Base-by-base conservation (phyloP, 2,797 vertebrate species). In the Amniataba percoides region DNA sequence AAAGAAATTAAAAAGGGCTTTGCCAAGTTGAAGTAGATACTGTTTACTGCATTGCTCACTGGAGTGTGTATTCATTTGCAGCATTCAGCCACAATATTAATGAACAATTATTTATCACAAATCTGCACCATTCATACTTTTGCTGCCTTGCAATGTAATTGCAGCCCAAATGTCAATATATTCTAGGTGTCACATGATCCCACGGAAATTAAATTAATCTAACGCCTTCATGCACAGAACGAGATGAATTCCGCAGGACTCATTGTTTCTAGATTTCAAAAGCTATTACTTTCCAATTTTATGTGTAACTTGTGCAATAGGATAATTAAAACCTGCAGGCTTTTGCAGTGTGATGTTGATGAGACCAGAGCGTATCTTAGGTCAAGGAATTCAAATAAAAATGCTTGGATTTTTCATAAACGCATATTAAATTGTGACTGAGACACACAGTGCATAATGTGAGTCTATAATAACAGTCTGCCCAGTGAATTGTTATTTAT, bases 91-190 rank as follows among this genome's bases (percentile, higher is more conserved):
- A 93, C 84, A 90, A 93, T 94, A 95, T 96, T 96, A 97, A 97
- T 95, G 93, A 96, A 95, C 94, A 96, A 96, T 96, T 97, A 96
- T 96, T 97, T 96, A 96, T 96, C 93, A 94, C 94, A 97, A 95
- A 96, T 96, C 92, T 87, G 90, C 93, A 95, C 91, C 93, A 95
- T 96, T 96, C 95, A 94, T 96, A 95, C 93, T 94, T 92, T 96
- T 96, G 95, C 93, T 90, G 90, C 93, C 87, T 95, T 92, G 91
- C 94, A 93, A 90, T 94, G 95, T 95, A 95, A 96, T 95, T 96
- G 92, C 95, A 94, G 95, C 95, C 94, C 94, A 95, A 96, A 96
- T 96, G 96, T 96, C 96, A 97, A 95, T 95, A 95, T 95, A 95
- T 93, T 94, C 95, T 94, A 93, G 92, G 93, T 93, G 95, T 95